Evolutionary conservation across 2,113 vertebrate genomes (phyloP).

Genomic region (Thalassoma bifasciatum): DNA sequence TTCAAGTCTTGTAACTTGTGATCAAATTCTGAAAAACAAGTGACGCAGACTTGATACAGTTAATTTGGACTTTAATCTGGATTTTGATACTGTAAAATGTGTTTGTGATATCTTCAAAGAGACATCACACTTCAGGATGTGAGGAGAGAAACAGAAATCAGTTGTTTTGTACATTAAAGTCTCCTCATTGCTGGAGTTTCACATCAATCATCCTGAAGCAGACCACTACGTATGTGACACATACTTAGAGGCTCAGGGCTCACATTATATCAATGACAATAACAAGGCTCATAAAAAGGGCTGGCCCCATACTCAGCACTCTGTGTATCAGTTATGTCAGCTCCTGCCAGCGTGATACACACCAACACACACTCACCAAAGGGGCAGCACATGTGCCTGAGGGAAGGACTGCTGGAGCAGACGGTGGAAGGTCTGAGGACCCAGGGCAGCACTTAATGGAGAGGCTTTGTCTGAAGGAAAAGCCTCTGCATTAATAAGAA

Average conservation of each 20-base stretch:
- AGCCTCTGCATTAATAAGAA: slow-evolving; percentile 31
- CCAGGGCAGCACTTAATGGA: slow-evolving; percentile 51
- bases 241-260: slow-evolving; percentile 24
- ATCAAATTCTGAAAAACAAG: no score
- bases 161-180: neutral
- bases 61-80: neutral
- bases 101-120: neutral
- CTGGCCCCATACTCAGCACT: slow-evolving; percentile 36
- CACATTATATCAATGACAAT: slow-evolving; percentile 72
- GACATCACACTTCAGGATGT: neutral
- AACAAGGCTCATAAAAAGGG: slow-evolving; percentile 57
- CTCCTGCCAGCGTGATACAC: slow-evolving; percentile 34
- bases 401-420: slow-evolving; percentile 54
- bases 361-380: slow-evolving; percentile 7
- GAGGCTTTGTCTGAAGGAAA: slow-evolving; percentile 60
- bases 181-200: slow-evolving; percentile 12
- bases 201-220: slow-evolving; percentile 45
- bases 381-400: slow-evolving; percentile 23
- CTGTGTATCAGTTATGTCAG: slow-evolving; percentile 54
- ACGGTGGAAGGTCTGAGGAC: slow-evolving; percentile 41
- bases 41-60: no score
- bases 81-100: no score
- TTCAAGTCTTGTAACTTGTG: no score
- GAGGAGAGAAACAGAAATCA: neutral
- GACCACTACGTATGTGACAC: slow-evolving; percentile 43